Evolutionary conservation across 2,113 vertebrate genomes (phyloP).

Genomic region (Tragelaphus scriptus): DNA sequence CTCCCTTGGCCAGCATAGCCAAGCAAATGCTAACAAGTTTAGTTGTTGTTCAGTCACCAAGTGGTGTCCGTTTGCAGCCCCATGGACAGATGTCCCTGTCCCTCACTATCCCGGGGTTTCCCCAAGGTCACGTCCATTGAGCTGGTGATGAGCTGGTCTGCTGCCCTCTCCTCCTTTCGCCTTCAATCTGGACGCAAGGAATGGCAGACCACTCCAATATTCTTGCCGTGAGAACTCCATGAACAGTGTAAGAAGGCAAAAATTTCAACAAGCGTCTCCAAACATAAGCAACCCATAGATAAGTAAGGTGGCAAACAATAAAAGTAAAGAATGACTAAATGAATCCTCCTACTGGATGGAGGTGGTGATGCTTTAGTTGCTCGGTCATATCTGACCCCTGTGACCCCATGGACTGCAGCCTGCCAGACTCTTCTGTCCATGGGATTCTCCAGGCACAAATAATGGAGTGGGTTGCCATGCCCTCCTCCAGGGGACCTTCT

Average conservation of each 20-base stretch:
- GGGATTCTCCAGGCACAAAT: not conserved
- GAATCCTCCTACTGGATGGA: not conserved
- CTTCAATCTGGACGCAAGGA: not conserved
- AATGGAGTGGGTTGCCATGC: not conserved
- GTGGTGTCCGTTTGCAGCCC: not conserved
- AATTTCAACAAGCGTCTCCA: not conserved
- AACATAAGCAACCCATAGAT: not conserved
- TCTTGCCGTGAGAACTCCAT: not conserved
- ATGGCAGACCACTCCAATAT: not conserved
- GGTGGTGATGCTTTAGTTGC: not conserved
- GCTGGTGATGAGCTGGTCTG: not conserved
- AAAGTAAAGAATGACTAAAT: not conserved
- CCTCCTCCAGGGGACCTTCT: not conserved
- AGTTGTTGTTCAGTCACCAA: not conserved
- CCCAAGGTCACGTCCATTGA: not conserved
- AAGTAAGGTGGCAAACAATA: not conserved
- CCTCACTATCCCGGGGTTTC: not conserved
- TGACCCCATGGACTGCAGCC: not conserved
- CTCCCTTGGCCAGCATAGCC: not conserved
- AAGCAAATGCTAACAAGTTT: not conserved
- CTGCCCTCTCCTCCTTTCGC: not conserved
- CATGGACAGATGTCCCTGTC: not conserved
- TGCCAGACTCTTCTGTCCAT: not conserved
- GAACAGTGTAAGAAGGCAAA: not conserved
- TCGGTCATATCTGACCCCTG: accelerated